Conservation (phyloP, 37 sponge, comb jelly and placozoan species). For the Lycopodina hypogea region DNA sequence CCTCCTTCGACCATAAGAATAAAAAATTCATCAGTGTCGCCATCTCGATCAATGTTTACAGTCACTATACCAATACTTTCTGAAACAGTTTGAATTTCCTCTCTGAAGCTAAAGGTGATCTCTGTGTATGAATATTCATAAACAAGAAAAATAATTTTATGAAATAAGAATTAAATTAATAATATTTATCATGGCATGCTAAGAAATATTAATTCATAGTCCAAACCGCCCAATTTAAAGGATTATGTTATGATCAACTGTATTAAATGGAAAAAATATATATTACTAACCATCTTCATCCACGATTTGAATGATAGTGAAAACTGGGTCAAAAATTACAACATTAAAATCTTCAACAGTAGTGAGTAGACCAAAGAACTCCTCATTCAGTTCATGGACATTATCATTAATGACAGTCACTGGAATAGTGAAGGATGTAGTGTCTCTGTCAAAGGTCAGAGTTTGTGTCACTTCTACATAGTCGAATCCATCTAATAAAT, state of each 20-base stretch:
- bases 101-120: conserved; percentile 13
- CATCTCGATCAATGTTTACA: conserved; percentile 9
- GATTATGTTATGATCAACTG: no score
- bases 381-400: not conserved
- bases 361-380: not conserved
- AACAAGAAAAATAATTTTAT: not conserved
- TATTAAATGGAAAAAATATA: no score
- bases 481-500: not conserved
- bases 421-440: not conserved
- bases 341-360: not conserved
- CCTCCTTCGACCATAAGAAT: conserved; percentile 15
- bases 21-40: not conserved
- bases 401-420: not conserved
- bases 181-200: no score
- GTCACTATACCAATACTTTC: conserved; percentile 5
- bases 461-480: not conserved
- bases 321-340: not conserved
- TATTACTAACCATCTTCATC: conserved; percentile 15
- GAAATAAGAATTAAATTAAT: no score
- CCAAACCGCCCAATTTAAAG: no score
- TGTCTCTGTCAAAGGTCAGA: not conserved
- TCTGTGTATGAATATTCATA: not conserved
- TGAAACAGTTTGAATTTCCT: conserved; percentile 9
- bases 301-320: not conserved
- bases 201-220: no score